Evolutionary conservation across 2,113 vertebrate genomes (phyloP), one percentile per base, ranked within the genome.

Genomic region (Mastomys natalensis): DNA sequence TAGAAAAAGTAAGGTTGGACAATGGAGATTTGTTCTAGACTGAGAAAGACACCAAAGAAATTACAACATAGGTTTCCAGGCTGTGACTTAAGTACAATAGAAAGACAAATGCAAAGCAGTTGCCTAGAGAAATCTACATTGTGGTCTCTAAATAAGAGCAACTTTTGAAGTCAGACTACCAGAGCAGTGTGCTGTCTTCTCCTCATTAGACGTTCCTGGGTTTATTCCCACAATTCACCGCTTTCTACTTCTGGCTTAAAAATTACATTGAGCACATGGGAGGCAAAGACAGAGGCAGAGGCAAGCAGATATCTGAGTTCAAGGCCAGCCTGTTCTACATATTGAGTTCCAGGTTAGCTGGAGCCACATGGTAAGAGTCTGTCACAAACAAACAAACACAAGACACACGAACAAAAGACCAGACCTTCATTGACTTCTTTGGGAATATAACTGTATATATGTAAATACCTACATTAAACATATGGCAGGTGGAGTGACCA

Each of bases 211-310:
- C 55, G 60, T 64, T 45, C 19, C 26, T 93, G 3, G n/a, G 10
- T 74, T 78, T 81, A 21, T 91, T 72, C 9, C 66, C 72, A 77
- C 77, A 64, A 62, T 70, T 94, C 40, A 17, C 81, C 70, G 37
- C 64, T 92, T 87, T 76, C 31, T 58, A 84, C 48, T 95, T 92
- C 70, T 85, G n/a, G 4, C 86, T 96, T 89, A 91, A 62, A 95
- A 87, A 80, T n/a, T 40, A 13, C 22, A 4, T 40, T 60, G 22
- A 29, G 12, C 4, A 40, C 21, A 24, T 43, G 19, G 72, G 72
- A 74, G 40, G 72, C 19, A 40, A 21, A 73, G 7, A 40, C 19
- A 73, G 72, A 73, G 19, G 21, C 48, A 55, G 17, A 55, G 53
- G 53, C 31, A 55, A 53, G 34, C 19, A 81, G 37, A 40, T 80